These are phyloP conservation scores for Pseudochirops corinnae DNA, from an alignment of 2,797 vertebrate genomes.

Conservation along the genomic window DNA sequence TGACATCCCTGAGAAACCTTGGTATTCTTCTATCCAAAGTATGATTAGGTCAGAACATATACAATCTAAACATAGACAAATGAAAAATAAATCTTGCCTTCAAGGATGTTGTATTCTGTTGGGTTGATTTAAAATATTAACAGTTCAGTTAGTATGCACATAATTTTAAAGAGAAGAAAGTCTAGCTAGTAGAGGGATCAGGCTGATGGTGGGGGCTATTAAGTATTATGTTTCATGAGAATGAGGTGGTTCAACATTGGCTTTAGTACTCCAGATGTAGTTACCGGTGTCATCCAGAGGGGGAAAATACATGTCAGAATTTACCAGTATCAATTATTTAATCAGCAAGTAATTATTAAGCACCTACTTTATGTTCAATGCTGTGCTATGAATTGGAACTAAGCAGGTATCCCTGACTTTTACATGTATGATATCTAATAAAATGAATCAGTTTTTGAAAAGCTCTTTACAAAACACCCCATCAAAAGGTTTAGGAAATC, in stretches of 20 bases:
- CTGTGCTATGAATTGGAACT: neutral
- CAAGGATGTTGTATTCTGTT: neutral
- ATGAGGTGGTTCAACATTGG: neutral
- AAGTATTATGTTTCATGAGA: neutral
- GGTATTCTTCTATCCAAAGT: neutral
- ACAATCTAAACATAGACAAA: neutral
- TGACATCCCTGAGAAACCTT: conserved; percentile 5
- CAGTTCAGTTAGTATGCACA: neutral
- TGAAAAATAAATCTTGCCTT: neutral
- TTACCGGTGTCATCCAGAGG: conserved; percentile 6
- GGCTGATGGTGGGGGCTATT: neutral
- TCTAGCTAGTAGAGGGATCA: neutral
- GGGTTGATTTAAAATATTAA: neutral
- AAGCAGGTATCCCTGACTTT: neutral
- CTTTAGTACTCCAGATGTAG: conserved; percentile 45
- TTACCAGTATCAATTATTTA: neutral
- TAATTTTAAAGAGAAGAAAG: neutral
- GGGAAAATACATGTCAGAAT: conserved; percentile 9
- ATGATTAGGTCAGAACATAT: conserved; percentile 32
- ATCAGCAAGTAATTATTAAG: conserved; percentile 2
- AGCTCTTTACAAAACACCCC: neutral
- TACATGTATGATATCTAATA: neutral
- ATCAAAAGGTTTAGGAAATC: neutral
- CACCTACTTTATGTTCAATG: neutral
- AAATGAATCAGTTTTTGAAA: conserved; percentile 11